These are phyloP conservation scores for Heterohyrax brucei DNA, from an alignment of 2,797 vertebrate genomes.

Conservation along the genomic window DNA sequence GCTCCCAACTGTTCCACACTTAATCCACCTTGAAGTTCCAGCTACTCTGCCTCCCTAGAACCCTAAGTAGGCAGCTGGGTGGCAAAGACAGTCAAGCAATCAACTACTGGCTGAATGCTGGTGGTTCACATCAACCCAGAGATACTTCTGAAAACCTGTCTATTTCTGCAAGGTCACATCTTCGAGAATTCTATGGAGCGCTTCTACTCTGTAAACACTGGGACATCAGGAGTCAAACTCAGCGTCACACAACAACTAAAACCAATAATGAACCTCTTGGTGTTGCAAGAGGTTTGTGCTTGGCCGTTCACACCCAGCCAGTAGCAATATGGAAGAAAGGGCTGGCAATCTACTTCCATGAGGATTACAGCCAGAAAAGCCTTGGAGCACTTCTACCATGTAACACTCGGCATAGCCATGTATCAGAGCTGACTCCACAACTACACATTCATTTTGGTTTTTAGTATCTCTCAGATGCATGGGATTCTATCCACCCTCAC, in stretches of 20 bases:
- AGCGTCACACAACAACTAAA: too few relatives aligned
- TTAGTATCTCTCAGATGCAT: not conserved
- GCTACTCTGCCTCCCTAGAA: not conserved
- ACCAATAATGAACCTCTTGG: too few relatives aligned
- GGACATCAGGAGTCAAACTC: not conserved
- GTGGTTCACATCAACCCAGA: too few relatives aligned
- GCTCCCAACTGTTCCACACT: fast-evolving
- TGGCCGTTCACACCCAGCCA: not conserved
- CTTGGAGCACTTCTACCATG: not conserved
- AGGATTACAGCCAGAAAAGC: too few relatives aligned
- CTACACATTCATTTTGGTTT: too few relatives aligned
- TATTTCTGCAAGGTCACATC: not conserved
- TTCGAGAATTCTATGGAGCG: too few relatives aligned
- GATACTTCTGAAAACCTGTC: not conserved
- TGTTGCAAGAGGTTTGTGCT: not conserved
- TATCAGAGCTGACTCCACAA: too few relatives aligned
- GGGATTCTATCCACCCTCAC: not conserved
- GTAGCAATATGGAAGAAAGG: not conserved
- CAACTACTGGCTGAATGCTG: not conserved
- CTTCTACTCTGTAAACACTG: not conserved
- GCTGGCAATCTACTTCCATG: not conserved
- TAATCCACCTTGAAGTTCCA: not conserved
- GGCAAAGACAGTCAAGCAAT: not conserved
- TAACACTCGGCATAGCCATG: not conserved
- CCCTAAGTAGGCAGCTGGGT: too few relatives aligned